Conservation (phyloP, 2,888 invertebrate species). For the Tryphoninae sp. region DNA sequence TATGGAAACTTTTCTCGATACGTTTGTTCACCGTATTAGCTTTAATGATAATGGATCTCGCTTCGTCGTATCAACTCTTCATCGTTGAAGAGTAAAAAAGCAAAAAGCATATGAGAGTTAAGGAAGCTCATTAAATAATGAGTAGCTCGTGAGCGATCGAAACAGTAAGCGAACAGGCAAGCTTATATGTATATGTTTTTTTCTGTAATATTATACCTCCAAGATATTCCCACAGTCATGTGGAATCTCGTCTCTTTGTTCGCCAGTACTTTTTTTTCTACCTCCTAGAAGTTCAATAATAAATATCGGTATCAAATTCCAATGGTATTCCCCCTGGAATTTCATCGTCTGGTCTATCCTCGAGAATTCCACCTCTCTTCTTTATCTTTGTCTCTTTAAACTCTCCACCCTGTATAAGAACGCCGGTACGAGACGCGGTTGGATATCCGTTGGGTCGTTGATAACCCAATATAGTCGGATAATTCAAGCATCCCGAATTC, state of each 20-base stretch:
- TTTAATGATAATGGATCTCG: too few species aligned
- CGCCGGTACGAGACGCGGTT: conserved; percentile 21
- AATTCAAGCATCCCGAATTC: conserved; percentile 17
- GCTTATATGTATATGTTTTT: neutral
- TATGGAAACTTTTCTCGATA: too few species aligned
- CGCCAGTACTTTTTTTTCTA: conserved; percentile 41
- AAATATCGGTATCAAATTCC: conserved; percentile 68
- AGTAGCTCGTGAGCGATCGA: conserved; percentile 47
- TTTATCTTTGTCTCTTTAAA: conserved; percentile 19
- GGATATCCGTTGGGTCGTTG: conserved; percentile 21
- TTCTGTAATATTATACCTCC: conserved; percentile 50
- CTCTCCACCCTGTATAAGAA: conserved; percentile 30
- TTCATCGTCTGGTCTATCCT: conserved; percentile 61
- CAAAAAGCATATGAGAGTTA: neutral
- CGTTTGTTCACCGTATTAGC: too few species aligned
- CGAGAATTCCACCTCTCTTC: conserved; percentile 21
- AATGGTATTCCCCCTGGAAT: conserved; percentile 64
- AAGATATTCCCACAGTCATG: conserved; percentile 36
- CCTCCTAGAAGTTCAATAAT: conserved; percentile 64
- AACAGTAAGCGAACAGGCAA: conserved; percentile 26
- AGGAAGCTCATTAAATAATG: conserved; percentile 47
- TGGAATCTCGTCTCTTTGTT: conserved; percentile 27
- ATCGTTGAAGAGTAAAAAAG: neutral
- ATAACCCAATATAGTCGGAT: conserved; percentile 39
- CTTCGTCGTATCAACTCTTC: neutral